phyloP scores from a whole-genome alignment of 2,113 vertebrate species.

The Poicephalus gulielmi region DNA sequence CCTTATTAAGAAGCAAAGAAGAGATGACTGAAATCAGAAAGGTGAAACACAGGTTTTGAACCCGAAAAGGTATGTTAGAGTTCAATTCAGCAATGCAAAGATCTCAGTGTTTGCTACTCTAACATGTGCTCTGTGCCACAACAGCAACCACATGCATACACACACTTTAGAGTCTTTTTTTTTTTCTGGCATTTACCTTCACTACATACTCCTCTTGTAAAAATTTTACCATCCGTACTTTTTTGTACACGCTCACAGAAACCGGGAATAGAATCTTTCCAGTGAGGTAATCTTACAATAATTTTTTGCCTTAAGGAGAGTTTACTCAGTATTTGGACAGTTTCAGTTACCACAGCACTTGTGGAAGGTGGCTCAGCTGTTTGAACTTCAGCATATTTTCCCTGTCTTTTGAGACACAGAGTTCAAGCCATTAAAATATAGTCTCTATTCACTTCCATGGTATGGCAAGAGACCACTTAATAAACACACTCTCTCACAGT shows the following conservation, averaged over 20 bases:
- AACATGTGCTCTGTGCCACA: fast-evolving
- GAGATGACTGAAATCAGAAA: background rate
- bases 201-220: background rate
- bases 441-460: background rate
- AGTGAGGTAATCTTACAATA: background rate
- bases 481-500: background rate
- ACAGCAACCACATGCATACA: background rate
- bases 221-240: background rate
- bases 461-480: background rate
- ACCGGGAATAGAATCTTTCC: background rate
- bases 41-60: background rate
- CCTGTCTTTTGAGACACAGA: background rate
- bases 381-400: background rate
- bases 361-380: background rate
- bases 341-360: background rate
- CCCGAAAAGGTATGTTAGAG: background rate
- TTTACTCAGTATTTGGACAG: background rate
- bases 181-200: background rate
- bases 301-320: background rate
- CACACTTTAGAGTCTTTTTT: background rate
- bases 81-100: fast-evolving
- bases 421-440: background rate
- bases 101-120: background rate
- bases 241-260: fast-evolving
- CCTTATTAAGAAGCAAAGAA: background rate